A percentile compares a stretch with the other conserved stretches of the same genome.
Evolutionary conservation across 2,888 invertebrate genomes (phyloP).

Genomic region (Linyphia triangularis): DNA sequence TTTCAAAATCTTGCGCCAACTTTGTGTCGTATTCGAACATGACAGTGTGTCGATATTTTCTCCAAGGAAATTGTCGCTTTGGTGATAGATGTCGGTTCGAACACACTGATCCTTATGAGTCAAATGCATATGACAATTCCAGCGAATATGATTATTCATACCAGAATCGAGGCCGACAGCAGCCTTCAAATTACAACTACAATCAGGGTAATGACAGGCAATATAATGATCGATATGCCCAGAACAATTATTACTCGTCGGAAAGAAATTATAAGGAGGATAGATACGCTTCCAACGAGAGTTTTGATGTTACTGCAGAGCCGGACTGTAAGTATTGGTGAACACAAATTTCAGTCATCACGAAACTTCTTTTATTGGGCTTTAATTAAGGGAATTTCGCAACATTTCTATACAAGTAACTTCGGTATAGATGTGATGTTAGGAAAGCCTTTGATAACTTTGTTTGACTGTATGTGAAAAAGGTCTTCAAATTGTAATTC

Average conservation of each 20-base stretch:
- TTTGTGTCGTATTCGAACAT: constrained; percentile 4
- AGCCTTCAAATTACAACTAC: not conserved
- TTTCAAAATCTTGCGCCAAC: not conserved
- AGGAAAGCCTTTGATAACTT: too few species aligned
- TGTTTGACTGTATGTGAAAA: too few species aligned
- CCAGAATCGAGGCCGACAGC: not conserved
- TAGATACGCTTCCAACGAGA: not conserved
- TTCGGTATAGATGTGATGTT: too few species aligned
- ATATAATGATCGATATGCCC: not conserved
- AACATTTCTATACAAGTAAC: too few species aligned
- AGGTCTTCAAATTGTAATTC: too few species aligned
- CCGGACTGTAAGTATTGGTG: not conserved
- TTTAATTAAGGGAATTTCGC: too few species aligned
- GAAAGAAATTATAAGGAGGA: not conserved
- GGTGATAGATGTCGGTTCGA: constrained; percentile 67
- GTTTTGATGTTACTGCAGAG: not conserved
- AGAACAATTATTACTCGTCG: constrained; percentile 5
- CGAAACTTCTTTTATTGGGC: too few species aligned
- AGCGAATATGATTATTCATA: constrained; percentile 14
- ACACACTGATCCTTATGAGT: constrained; percentile 18
- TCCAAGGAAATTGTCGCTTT: constrained; percentile 62
- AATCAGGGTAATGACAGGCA: not conserved
- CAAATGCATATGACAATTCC: not conserved
- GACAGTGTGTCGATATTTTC: constrained; percentile 59
- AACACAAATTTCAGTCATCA: too few species aligned